Evolutionary conservation across 1,140 invertebrate genomes (phyloP).

Genomic region (Diorhabda sublineata): DNA sequence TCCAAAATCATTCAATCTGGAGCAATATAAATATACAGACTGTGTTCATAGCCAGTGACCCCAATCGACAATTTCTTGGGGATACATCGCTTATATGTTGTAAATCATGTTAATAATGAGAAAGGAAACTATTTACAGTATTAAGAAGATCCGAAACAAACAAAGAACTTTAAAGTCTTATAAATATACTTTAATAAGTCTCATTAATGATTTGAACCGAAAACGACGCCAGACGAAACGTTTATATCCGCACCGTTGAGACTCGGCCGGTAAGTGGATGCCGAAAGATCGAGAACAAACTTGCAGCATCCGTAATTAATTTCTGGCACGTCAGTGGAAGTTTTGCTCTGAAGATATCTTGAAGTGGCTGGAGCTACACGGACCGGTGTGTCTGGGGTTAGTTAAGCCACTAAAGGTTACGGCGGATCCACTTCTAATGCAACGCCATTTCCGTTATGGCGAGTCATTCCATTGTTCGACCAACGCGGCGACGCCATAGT

Average conservation of each 20-base stretch:
- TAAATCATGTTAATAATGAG: no score
- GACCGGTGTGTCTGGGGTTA: not conserved
- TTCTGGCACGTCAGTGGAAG: not conserved
- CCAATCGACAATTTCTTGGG: no score
- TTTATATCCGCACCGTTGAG: not conserved
- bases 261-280: not conserved
- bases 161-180: no score
- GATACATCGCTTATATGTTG: no score
- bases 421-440: not conserved
- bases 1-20: no score
- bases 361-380: not conserved
- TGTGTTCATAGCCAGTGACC: no score
- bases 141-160: no score
- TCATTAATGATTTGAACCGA: not conserved
- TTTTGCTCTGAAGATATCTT: not conserved
- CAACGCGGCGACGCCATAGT: not conserved
- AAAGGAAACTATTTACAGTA: no score
- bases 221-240: not conserved
- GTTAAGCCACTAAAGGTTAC: not conserved
- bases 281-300: slow-evolving; percentile 1
- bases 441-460: not conserved
- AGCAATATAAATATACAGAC: no score
- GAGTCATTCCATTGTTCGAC: not conserved
- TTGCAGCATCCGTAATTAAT: not conserved
- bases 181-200: no score